These are phyloP conservation scores for Dilophus febrilis DNA, from an alignment of 2,888 invertebrate genomes.

Conservation along the genomic window DNA sequence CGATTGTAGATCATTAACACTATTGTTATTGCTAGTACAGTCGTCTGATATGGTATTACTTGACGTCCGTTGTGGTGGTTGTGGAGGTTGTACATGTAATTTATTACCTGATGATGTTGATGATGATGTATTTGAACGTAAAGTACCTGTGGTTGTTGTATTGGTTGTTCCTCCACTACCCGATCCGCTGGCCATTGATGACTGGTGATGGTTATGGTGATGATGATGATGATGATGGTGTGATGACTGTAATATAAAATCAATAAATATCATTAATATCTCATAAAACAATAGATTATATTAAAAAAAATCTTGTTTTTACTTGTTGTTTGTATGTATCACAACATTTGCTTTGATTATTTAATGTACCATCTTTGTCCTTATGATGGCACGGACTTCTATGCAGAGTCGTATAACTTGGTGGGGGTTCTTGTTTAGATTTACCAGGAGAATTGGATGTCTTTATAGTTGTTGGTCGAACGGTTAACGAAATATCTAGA, in stretches of 20 bases:
- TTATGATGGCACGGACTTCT: conserved; percentile 6
- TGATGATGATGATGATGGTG: conserved; percentile 3
- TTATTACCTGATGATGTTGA: too few species aligned
- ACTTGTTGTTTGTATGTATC: conserved; percentile 7
- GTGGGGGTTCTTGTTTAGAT: conserved; percentile 5
- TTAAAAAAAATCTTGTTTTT: not conserved
- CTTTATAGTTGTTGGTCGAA: not conserved
- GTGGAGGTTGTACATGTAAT: conserved; percentile 2
- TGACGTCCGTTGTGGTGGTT: conserved; percentile 6
- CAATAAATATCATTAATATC: not conserved
- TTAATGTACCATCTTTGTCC: not conserved
- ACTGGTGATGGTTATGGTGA: too few species aligned
- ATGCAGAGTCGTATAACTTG: conserved; percentile 7
- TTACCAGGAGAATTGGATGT: not conserved
- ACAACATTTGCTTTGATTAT: not conserved
- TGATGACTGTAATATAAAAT: not conserved
- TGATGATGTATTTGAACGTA: conserved; percentile 1
- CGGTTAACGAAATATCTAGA: conserved; percentile 4
- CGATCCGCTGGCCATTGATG: too few species aligned
- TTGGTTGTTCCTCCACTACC: too few species aligned
- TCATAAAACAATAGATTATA: not conserved
- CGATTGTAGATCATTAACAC: not conserved
- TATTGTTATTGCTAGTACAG: not conserved
- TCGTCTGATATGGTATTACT: conserved; percentile 3
- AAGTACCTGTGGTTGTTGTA: too few species aligned